Percentiles rank a stretch among this genome's conserved stretches.
These are phyloP conservation scores for Orussus abietinus DNA, from an alignment of 1,140 invertebrate species.

Conservation along the genomic window DNA sequence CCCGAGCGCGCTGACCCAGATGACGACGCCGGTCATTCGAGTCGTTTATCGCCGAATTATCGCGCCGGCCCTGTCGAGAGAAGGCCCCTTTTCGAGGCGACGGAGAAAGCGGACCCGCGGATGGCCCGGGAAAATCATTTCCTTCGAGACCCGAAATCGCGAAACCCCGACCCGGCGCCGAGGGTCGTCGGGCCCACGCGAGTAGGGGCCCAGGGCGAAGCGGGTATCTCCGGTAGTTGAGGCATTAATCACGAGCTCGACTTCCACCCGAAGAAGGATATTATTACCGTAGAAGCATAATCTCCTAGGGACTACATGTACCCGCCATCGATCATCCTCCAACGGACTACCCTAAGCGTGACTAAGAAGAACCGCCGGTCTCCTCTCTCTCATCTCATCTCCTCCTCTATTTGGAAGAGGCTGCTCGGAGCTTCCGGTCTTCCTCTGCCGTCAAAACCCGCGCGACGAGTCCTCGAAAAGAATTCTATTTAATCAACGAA, in stretches of 20 bases:
- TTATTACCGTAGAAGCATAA: conserved; percentile 25
- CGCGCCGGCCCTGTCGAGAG: background rate
- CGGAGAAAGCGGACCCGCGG: conserved; percentile 22
- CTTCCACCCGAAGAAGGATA: conserved; percentile 17
- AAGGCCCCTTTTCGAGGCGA: background rate
- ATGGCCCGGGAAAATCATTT: conserved; percentile 4
- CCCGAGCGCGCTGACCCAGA: conserved; percentile 30
- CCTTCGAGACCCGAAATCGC: no score
- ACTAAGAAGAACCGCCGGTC: no score
- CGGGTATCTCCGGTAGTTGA: conserved; percentile 6
- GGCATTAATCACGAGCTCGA: conserved; percentile 36
- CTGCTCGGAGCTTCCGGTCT: no score
- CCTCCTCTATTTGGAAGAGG: no score
- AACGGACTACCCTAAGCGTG: no score
- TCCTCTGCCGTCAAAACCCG: no score
- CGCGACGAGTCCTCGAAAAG: no score
- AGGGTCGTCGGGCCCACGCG: background rate
- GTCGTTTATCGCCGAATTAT: conserved; percentile 20
- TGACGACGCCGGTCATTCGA: conserved; percentile 27
- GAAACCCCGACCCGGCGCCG: conserved; percentile 6
- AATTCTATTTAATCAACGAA: no score
- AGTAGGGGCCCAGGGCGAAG: conserved; percentile 7
- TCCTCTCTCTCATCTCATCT: no score
- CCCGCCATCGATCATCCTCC: no score
- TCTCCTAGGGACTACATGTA: conserved; percentile 24